phyloP scores from a whole-genome alignment of 2,888 invertebrate genomes.

The Agriopis aurantiaria region DNA sequence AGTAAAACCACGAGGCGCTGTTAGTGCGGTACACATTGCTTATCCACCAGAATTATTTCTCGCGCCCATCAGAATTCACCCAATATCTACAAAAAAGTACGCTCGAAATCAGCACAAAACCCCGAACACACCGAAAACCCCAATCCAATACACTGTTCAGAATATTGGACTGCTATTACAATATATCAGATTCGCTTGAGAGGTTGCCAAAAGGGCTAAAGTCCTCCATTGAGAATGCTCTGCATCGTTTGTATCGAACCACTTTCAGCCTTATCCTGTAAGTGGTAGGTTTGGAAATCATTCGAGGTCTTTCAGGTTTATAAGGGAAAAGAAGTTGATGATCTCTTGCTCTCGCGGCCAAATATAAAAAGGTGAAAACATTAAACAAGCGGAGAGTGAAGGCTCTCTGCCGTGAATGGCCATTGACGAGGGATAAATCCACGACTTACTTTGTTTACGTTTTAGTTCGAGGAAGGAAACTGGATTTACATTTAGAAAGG shows the following conservation, averaged over 20 bases:
- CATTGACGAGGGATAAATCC: slow-evolving; percentile 21
- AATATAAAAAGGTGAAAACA: slow-evolving; percentile 34
- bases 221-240: slow-evolving; percentile 8
- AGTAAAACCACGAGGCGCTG: background rate
- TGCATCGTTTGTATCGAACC: background rate
- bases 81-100: slow-evolving; percentile 1
- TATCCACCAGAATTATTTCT: slow-evolving; percentile 3
- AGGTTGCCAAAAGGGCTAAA: slow-evolving; percentile 34
- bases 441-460: slow-evolving; percentile 12
- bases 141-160: slow-evolving; percentile 30
- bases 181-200: slow-evolving; percentile 35
- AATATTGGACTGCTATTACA: slow-evolving; percentile 33
- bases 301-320: background rate
- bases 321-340: slow-evolving; percentile 23
- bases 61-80: slow-evolving; percentile 3
- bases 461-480: slow-evolving; percentile 10
- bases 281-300: background rate
- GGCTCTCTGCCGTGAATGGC: slow-evolving; percentile 22
- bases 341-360: slow-evolving; percentile 28
- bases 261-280: slow-evolving; percentile 17
- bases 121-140: slow-evolving; percentile 13
- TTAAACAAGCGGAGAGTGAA: slow-evolving; percentile 28
- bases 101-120: slow-evolving; percentile 9
- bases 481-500: slow-evolving; percentile 5
- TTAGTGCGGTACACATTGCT: background rate